Base-by-base conservation (phyloP, 2,113 vertebrate species). In the Panurus biarmicus region DNA sequence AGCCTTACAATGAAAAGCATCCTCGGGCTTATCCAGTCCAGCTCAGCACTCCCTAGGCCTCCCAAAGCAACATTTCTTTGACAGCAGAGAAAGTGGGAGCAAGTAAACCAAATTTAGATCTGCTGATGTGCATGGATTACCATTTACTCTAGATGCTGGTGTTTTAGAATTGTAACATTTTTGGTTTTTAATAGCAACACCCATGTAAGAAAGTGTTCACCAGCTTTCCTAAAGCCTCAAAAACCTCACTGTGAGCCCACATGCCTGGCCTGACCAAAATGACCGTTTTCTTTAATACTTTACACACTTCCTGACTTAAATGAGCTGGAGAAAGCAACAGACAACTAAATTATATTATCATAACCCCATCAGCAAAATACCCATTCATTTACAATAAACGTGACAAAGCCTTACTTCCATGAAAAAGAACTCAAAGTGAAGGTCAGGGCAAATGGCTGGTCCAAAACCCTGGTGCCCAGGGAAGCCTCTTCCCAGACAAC, bases 81-180 rank as follows among this genome's bases (percentile, higher is more conserved):
- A 44, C 20, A 65, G 29, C 1, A 69, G 28, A 67, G 22, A 38
- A 72, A 89, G 54, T 8, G 17, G 20, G 25, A 88, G 16, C n/a
- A 57, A 11, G 29, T 61, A 20, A 66, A 64, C 31, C 31, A 51
- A 72, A 66, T 10, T 36, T 22, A 75, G 6, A 40, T 14, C 28
- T 66, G 35, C 50, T 69, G 40, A 66, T 35, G 9, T 29, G 38
- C 23, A 11, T 0, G 11, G 44, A 47, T 19, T 26, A 5, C 29
- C 29, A 72, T 24, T 71, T 64, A 10, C 29, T 84, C 57, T 40
- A 16, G 7, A 54, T 2, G 33, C 8, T 33, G 21, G 14, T 58
- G 35, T 14, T 61, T 53, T 14, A 40, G 5, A 72, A 51, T 9
- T 0, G 0, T 4, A 15, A 60, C 4, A 4, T 13, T 73, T 72